Conservation (phyloP, 2,113 vertebrate genomes). For the Sarotherodon lohbergeri region DNA sequence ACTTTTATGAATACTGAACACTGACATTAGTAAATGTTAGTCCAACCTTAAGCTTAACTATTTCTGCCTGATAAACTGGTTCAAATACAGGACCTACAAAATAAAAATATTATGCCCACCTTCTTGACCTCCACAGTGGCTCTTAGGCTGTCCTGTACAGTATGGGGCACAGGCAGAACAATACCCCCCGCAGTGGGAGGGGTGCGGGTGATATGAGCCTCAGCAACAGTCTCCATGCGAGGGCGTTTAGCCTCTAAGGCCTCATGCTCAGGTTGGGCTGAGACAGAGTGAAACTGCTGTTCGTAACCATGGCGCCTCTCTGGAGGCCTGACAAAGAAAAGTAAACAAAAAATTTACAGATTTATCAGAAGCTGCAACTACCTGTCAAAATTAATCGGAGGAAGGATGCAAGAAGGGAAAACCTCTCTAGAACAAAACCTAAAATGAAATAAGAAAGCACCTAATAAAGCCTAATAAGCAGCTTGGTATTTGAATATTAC, state of each 20-base stretch:
- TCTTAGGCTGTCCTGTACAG: constrained; percentile 86
- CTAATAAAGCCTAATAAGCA: background rate
- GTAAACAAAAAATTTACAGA: background rate
- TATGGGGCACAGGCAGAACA: constrained; percentile 80
- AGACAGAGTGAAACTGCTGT: constrained; percentile 82
- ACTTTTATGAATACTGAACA: background rate
- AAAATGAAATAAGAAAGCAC: background rate
- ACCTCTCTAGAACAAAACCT: background rate
- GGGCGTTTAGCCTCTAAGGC: constrained; percentile 87
- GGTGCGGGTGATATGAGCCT: constrained; percentile 83
- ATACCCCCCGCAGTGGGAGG: constrained; percentile 61
- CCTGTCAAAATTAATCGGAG: background rate
- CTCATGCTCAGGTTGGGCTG: constrained; percentile 83
- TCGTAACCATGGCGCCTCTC: constrained; percentile 94
- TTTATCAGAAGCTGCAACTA: background rate
- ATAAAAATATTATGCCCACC: constrained; percentile 63
- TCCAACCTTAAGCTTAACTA: background rate
- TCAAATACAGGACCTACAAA: background rate
- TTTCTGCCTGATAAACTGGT: background rate
- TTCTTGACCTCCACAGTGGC: constrained; percentile 86
- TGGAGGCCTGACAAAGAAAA: constrained; percentile 78
- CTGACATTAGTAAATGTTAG: background rate
- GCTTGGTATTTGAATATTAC: background rate
- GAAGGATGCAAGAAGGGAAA: background rate
- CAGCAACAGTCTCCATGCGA: constrained; percentile 85